These are phyloP conservation scores for Heterotilapia buettikoferi DNA, from an alignment of 2,113 vertebrate genomes.

Conservation along the genomic window DNA sequence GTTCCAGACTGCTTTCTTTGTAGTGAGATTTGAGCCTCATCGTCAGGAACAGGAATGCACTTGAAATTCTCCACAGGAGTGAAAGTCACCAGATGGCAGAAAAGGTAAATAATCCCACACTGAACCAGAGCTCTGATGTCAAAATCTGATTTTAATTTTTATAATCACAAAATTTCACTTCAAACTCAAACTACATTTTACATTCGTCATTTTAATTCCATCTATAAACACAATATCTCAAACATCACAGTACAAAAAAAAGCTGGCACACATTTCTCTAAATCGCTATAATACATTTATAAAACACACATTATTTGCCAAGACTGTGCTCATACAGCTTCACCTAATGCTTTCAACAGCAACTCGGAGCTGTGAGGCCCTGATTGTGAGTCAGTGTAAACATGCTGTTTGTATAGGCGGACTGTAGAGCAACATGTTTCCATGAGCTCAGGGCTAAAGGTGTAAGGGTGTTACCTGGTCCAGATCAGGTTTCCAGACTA, in stretches of 20 bases:
- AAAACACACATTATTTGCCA: not conserved
- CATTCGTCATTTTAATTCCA: not conserved
- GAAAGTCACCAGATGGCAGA: not conserved
- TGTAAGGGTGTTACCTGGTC: not conserved
- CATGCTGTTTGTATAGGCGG: not conserved
- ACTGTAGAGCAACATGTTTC: conserved; percentile 21
- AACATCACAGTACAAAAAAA: not conserved
- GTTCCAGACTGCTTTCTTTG: not conserved
- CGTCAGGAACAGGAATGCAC: not conserved
- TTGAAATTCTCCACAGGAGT: not conserved
- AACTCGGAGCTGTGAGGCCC: not conserved
- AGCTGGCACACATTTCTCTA: not conserved
- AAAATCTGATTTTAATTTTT: not conserved
- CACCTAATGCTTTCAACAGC: not conserved
- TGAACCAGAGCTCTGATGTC: not conserved
- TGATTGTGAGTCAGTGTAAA: not conserved
- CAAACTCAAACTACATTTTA: not conserved
- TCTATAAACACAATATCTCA: not conserved
- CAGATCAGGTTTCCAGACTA: conserved; percentile 3
- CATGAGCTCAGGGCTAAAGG: conserved; percentile 13
- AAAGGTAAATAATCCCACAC: not conserved
- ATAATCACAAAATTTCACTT: not conserved
- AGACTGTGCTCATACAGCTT: not conserved
- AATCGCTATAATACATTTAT: not conserved
- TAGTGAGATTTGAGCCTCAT: not conserved